Base-by-base conservation (phyloP, 2,113 vertebrate genomes). In the Sinocyclocheilus anophthalmus region DNA sequence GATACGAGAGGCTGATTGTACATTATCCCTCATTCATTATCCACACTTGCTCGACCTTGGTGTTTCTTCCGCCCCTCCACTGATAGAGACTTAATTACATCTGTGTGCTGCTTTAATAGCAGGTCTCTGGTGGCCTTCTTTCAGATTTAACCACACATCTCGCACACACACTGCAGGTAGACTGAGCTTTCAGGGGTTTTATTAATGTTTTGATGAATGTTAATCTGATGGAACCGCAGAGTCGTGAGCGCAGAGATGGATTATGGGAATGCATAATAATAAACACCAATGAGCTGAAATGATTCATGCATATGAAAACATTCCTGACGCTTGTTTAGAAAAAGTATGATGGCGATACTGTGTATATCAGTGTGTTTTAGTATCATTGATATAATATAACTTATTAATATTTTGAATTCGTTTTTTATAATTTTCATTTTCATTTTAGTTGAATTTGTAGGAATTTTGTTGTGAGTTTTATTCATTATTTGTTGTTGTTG, bases 41-140 rank as follows among this genome's bases (percentile, higher is more conserved):
- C 18, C 37, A 73, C 70, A 45, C 39, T n/a, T 18, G 22, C 48
- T 20, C 57, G 37, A 85, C 39, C 70, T 77, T 39, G 20, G 13
- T n/a, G 76, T 73, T 76, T 86, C 33, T 50, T 63, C 69, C n/a
- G 5, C 42, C 50, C 70, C 72, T 20, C 3, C 50, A 57, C 76
- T 84, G 55, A 84, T 69, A 33, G 81, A 69, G 65, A 69, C 11
- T 78, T 86, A 76, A 86, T 88, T 86, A 86, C 69, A 77, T 55
- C 77, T 42, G 65, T 53, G 63, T 70, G 22, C 20, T 20, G 69
- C 59, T 83, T 61, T 83, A 87, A 87, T 87, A 81, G 30, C 84
- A 26, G 57, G 18, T 63, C 87, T 33, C 42, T 76, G 39, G 37
- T 50, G 26, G 37, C 81, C 45, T 70, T 59, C 67, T 3, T 72